These are phyloP conservation scores for Apamea monoglypha DNA, from an alignment of 2,888 invertebrate genomes.

Conservation along the genomic window DNA sequence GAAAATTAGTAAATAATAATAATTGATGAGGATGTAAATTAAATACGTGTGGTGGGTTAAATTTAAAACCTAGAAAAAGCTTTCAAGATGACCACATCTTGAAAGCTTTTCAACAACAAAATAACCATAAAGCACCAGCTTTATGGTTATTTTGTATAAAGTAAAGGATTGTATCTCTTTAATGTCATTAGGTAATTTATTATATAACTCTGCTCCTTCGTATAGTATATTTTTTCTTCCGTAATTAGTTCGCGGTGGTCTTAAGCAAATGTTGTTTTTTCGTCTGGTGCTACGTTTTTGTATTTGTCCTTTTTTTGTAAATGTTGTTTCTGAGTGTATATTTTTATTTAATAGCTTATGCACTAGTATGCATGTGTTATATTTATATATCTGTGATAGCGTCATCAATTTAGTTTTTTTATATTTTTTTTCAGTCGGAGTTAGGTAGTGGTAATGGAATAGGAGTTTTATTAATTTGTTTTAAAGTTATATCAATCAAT, in stretches of 20 bases:
- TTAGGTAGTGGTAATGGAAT: conserved; percentile 10
- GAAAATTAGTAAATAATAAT: no score
- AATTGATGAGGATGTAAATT: no score
- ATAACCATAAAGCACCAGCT: no score
- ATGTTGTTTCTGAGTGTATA: background rate
- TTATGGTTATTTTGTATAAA: background rate
- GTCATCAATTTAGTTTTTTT: conserved; percentile 13
- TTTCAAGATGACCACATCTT: no score
- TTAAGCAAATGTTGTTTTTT: background rate
- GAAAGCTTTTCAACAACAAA: no score
- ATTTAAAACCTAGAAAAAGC: background rate
- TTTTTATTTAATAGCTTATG: background rate
- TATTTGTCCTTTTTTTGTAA: background rate
- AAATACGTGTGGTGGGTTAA: no score
- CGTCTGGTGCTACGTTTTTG: background rate
- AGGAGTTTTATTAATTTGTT: conserved; percentile 2
- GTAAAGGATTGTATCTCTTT: background rate
- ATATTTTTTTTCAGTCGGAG: background rate
- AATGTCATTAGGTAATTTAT: background rate
- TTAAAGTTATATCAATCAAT: background rate
- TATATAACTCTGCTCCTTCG: background rate
- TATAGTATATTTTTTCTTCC: background rate
- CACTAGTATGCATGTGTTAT: conserved; percentile 1
- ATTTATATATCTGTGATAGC: conserved; percentile 5
- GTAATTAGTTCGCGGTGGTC: background rate